Evolutionary conservation across 2,113 vertebrate genomes (phyloP).

Genomic region (Butorides virescens): DNA sequence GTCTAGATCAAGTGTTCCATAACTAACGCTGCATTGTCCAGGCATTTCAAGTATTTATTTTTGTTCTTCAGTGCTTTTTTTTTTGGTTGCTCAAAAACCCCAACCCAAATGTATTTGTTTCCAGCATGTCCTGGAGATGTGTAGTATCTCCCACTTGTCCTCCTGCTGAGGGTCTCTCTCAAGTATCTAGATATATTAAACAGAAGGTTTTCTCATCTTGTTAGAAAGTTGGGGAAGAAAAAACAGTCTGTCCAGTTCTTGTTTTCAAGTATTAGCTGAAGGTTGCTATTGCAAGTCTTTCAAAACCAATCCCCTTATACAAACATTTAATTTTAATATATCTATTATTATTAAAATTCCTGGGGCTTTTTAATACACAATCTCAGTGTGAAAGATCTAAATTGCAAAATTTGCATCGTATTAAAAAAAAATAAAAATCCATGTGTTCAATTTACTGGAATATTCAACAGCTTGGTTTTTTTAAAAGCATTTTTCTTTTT

Average conservation of each 20-base stretch:
- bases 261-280: neutral
- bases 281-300: neutral
- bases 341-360: neutral
- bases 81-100: neutral
- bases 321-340: neutral
- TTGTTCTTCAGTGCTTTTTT: neutral
- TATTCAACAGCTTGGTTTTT: neutral
- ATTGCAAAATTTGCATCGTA: neutral
- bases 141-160: neutral
- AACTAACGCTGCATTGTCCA: slow-evolving; percentile 9
- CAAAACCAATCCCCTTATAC: neutral
- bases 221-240: neutral
- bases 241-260: neutral
- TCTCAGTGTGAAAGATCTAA: neutral
- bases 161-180: neutral
- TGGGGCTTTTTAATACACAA: neutral
- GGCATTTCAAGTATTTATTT: neutral
- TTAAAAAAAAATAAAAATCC: neutral
- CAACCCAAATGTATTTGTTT: neutral
- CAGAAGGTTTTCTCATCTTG: neutral
- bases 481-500: neutral
- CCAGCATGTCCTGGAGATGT: neutral
- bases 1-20: slow-evolving; percentile 7
- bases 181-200: rapidly evolving
- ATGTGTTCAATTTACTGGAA: neutral